Conservation (phyloP, 2,888 invertebrate species). For the Caenorhabditis becei region DNA sequence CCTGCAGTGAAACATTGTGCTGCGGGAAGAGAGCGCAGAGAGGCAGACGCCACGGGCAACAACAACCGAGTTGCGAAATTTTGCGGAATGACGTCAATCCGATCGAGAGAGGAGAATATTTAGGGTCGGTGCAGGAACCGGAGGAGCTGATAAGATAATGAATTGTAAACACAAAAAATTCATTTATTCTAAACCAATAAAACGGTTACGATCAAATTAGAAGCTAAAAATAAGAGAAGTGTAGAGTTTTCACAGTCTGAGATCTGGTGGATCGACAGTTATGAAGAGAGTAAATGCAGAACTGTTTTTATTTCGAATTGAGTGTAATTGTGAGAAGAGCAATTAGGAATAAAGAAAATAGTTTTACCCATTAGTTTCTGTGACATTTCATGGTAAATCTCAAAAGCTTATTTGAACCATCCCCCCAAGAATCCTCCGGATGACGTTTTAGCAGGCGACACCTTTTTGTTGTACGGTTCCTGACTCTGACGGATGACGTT, state of each 20-base stretch:
- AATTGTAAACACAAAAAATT: not conserved
- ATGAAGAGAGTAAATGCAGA: not conserved
- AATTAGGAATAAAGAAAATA: not conserved
- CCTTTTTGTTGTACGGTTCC: slow-evolving; percentile 54
- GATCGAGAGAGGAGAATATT: slow-evolving; percentile 23
- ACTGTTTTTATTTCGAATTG: not conserved
- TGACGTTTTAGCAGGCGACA: slow-evolving; percentile 62
- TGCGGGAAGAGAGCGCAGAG: slow-evolving; percentile 18
- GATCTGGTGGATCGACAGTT: slow-evolving; percentile 33
- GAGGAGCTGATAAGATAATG: not conserved
- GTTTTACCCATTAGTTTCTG: slow-evolving; percentile 3
- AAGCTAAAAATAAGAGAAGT: not conserved
- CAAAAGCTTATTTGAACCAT: slow-evolving; percentile 53
- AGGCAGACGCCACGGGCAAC: not conserved
- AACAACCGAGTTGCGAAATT: slow-evolving; percentile 39
- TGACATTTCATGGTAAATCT: not conserved
- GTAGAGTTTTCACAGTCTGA: not conserved
- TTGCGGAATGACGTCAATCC: slow-evolving; percentile 32
- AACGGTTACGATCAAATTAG: not conserved
- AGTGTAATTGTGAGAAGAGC: not conserved
- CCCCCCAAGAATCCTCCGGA: slow-evolving; percentile 64
- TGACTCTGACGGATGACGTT: slow-evolving; percentile 58
- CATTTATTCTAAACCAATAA: not conserved
- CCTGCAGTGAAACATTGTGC: slow-evolving; percentile 10
- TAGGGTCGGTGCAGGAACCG: not conserved